Evolutionary conservation across 2,113 vertebrate species (phyloP), one percentile per base, ranked within the genome.

Genomic region (Emydura subglobosa): DNA sequence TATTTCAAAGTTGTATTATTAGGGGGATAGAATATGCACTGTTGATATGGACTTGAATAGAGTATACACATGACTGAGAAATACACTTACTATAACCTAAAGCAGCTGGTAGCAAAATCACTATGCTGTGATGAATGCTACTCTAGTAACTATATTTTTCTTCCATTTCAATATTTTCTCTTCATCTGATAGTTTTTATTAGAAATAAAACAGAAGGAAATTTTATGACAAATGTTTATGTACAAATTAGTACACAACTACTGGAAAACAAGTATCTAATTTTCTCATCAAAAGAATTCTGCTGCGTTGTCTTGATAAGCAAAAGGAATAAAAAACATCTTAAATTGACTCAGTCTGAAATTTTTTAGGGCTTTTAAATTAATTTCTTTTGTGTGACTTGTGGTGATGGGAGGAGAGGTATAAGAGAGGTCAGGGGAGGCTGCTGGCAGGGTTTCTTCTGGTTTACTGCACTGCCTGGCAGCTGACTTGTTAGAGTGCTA

Each of bases 1-100:
- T 91, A 96, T 95, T 94, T 95, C 95, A 42, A 34, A 96, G 94
- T 97, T 95, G 91, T 86, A 90, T 97, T 94, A 94, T 96, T 97
- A 95, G 51, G 13, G 16, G 16, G 51, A 4, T 53, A 17, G 16
- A 5, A 13, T 53, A 96, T 91, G 92, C 95, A 76, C 90, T 94
- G 88, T 92, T 96, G 96, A 95, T 88, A 92, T 96, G 96, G 90
- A 96, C 95, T 94, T 97, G 83, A 92, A 79, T 92, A 88, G 94
- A 87, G 74, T 95, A 94, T 86, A 95, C 85, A 93, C 79, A 93
- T 86, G 88, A 90, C 92, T 95, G 88, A 85, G 82, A 85, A 93
- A 96, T 95, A 93, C 86, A 96, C 84, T 96, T 72, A 84, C 59
- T 85, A n/a, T 97, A 97, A 97, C 91, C 92, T 91, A 84, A 96